A percentile compares a stretch with the other conserved stretches of the same genome.
Conservation (phyloP, 2,797 vertebrate species). For the Neomorphus geoffroyi region DNA sequence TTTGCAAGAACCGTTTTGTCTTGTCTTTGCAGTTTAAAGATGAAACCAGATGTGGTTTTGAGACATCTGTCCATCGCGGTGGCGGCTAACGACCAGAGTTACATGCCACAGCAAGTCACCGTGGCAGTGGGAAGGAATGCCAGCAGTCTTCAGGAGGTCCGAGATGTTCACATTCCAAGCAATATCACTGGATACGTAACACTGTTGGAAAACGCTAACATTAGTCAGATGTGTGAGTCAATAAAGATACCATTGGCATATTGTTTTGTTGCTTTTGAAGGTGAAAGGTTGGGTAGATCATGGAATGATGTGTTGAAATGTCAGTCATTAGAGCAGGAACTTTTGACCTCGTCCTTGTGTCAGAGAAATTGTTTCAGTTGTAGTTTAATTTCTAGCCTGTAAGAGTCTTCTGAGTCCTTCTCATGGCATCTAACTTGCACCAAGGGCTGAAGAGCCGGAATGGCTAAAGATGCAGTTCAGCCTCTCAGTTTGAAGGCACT, state of each 20-base stretch:
- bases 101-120: constrained; percentile 97
- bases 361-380: neutral
- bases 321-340: neutral
- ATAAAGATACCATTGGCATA: constrained; percentile 22
- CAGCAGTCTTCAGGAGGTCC: constrained; percentile 90
- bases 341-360: neutral
- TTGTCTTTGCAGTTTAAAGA: constrained; percentile 85
- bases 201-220: constrained; percentile 95
- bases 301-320: neutral
- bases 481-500: neutral
- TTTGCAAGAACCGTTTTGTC: neutral
- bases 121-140: constrained; percentile 92
- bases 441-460: neutral
- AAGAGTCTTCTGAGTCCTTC: neutral
- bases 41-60: constrained; percentile 94
- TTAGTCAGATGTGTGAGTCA: constrained; percentile 94
- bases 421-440: accelerated
- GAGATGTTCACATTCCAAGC: constrained; percentile 95
- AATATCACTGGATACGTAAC: constrained; percentile 96
- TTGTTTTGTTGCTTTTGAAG: neutral
- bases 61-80: constrained; percentile 93
- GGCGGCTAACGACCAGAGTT: constrained; percentile 94
- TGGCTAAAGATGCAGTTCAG: neutral
- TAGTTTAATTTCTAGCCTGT: neutral
- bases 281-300: neutral